Evolutionary conservation across 2,888 invertebrate species (phyloP).

Genomic region (Neelides folsomi): DNA sequence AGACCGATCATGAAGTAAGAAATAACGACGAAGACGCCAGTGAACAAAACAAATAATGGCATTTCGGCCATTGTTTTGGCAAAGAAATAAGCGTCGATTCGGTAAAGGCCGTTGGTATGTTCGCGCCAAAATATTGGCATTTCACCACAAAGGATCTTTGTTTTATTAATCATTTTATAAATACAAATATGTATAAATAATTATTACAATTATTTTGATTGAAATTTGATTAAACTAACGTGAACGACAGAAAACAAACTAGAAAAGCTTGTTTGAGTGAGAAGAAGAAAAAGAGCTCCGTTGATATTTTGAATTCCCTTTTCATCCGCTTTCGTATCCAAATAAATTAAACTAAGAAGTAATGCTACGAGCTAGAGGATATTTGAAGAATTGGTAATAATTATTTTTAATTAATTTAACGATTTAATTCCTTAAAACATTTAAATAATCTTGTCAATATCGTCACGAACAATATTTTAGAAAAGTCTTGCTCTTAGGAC

Average conservation of each 20-base stretch:
- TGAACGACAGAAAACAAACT: constrained; percentile 86
- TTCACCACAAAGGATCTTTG: constrained; percentile 74
- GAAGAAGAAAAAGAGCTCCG: constrained; percentile 75
- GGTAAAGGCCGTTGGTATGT: constrained; percentile 75
- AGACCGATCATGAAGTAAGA: constrained; percentile 82
- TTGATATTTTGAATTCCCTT: constrained; percentile 89
- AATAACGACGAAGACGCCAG: constrained; percentile 65
- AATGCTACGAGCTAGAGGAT: constrained; percentile 63
- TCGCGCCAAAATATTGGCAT: constrained; percentile 85
- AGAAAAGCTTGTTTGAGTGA: constrained; percentile 86
- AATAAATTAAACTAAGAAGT: constrained; percentile 76
- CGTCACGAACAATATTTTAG: no score
- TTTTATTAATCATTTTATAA: no score
- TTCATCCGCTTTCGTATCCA: constrained; percentile 63
- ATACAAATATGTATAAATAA: no score
- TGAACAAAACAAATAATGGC: constrained; percentile 71
- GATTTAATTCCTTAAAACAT: no score
- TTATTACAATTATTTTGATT: no score
- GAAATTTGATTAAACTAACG: no score
- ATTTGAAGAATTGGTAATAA: no score
- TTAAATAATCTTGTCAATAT: no score
- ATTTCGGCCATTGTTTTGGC: constrained; percentile 79
- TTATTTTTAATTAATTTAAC: no score
- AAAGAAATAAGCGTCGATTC: constrained; percentile 78
- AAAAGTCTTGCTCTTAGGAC: constrained; percentile 58